Percentiles rank a stretch among this genome's conserved stretches.
These are phyloP conservation scores for Philypnodon macrostomus DNA, from an alignment of 2,797 vertebrate genomes.

Conservation along the genomic window DNA sequence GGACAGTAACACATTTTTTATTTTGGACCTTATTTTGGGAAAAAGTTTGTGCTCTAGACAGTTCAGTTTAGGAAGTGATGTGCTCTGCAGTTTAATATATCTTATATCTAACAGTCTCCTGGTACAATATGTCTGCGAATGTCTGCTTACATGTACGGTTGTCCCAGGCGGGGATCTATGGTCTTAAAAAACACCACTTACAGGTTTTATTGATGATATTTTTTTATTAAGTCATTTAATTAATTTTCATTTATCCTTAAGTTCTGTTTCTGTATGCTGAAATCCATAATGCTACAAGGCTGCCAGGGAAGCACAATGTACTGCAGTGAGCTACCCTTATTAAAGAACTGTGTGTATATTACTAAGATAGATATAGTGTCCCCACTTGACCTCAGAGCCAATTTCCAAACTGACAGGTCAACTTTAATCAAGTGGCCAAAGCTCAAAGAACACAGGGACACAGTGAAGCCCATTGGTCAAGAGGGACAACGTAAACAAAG, in stretches of 20 bases:
- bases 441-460: slow-evolving; percentile 1
- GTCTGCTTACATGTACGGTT: too few species aligned
- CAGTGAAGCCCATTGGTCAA: background rate
- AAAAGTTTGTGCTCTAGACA: too few species aligned
- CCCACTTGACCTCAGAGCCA: background rate
- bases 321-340: background rate
- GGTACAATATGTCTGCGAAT: background rate
- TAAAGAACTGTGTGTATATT: background rate
- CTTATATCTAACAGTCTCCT: background rate
- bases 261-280: background rate
- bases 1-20: background rate
- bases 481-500: background rate
- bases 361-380: background rate
- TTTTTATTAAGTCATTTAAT: background rate
- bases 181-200: background rate
- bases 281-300: background rate
- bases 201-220: background rate
- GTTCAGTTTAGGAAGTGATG: background rate
- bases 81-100: background rate
- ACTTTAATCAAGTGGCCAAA: background rate
- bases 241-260: background rate
- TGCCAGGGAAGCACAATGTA: background rate
- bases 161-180: background rate
- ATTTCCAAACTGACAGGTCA: background rate
- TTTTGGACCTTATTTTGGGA: too few species aligned